Percentiles rank a stretch among this genome's conserved stretches.
phyloP scores from a whole-genome alignment of 2,888 invertebrate genomes.

The Hirtodrosophila duncani region DNA sequence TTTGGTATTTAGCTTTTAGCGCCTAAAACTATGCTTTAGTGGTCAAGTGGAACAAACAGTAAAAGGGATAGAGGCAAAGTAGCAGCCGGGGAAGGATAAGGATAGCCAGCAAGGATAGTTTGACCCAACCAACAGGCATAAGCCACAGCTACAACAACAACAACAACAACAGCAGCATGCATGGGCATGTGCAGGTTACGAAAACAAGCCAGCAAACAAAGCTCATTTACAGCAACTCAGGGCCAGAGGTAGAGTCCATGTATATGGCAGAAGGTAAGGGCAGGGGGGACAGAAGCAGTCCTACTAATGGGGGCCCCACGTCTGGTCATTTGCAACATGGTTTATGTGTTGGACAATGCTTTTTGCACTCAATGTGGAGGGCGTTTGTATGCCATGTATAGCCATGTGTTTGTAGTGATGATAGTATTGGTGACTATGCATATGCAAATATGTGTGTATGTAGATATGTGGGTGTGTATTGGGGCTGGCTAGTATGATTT shows the following conservation, averaged over 20 bases:
- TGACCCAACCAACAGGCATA: conserved; percentile 35
- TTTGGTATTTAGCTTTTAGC: conserved; percentile 71
- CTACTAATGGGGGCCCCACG: conserved; percentile 61
- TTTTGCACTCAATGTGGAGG: conserved; percentile 64
- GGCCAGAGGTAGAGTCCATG: neutral
- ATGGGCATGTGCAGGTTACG: conserved; percentile 22
- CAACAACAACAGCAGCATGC: conserved; percentile 16
- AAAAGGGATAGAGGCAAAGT: conserved; percentile 19
- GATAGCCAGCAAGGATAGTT: conserved; percentile 15
- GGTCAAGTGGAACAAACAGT: conserved; percentile 70
- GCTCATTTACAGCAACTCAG: conserved; percentile 40
- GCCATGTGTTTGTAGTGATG: conserved; percentile 28
- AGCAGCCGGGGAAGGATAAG: too few relatives aligned
- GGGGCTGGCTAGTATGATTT: conserved; percentile 38
- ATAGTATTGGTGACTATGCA: too few relatives aligned
- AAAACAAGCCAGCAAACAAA: conserved; percentile 44
- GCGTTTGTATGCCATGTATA: conserved; percentile 18
- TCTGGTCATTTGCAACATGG: conserved; percentile 72
- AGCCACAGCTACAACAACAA: conserved; percentile 21
- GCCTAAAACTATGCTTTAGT: conserved; percentile 72
- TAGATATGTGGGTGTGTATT: neutral
- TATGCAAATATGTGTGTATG: conserved; percentile 16
- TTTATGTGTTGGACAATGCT: conserved; percentile 69
- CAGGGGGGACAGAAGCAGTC: neutral
- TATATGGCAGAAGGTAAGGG: neutral